Base-by-base conservation (phyloP, 1,140 invertebrate species). In the Dendroctonus ponderosae region DNA sequence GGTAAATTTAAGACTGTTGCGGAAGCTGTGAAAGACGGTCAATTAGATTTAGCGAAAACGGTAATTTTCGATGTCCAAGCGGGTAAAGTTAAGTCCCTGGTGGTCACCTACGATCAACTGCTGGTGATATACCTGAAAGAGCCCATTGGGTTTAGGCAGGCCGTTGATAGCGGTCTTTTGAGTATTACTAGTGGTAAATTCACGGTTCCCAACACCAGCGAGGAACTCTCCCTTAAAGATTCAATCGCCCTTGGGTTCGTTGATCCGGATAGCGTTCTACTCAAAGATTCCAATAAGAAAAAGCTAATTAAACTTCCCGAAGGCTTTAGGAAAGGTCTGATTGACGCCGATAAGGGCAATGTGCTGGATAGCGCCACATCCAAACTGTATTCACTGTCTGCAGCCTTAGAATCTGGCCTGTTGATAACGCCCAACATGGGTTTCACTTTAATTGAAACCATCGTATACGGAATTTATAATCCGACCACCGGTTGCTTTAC, bases 261-360 rank as follows among this genome's bases (percentile, higher is more conserved):
- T 51, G 92, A 97, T 82, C 87, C 92, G 0, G 87, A 93, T 77
- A 92, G 92, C 7, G 92, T 91, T 40, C 79, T 95, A 60, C 87
- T 96, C 46, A 96, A 95, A 84, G 93, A 96, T 81, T 85, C 87
- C 66, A 85, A 88, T 69, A 92, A 91, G 74, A 88, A 88, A 72
- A 88, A 89, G 74, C 79, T 96, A 62, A 84, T 94, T 7, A 93
- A 91, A 74, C 82, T 97, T 60, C 86, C 89, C 26, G 92, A 95
- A 76, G 93, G 91, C 11, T 92, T 92, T 80, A 84, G 90, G 48
- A 89, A 89, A 77, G 93, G 92, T 15, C 80, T 96, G 11, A 89
- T 96, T 80, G 93, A 97, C 78, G 85, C 89, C 12, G 91, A 93
- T 58, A 93, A 93, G 70, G 88, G 88, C 68, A 91, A 89, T 76